Base-by-base conservation (phyloP, 2,113 vertebrate genomes). In the Hyperopisus bebe region DNA sequence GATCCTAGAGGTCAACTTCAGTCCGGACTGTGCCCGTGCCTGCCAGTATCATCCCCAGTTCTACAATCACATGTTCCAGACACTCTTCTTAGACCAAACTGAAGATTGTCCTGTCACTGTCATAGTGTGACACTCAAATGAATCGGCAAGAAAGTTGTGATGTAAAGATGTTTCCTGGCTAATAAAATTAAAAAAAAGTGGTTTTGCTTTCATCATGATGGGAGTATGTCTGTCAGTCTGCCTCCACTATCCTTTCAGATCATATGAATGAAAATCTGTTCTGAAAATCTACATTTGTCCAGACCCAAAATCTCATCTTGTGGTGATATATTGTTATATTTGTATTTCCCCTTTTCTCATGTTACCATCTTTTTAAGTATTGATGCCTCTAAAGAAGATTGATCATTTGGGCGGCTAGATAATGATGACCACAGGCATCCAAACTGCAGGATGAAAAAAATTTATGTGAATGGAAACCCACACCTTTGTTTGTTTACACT, bases 1-100 rank as follows among this genome's bases (percentile, higher is more conserved):
- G 94, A 97, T 99, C 91, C 93, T 99, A 82, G 98, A 99, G 94
- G 95, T 99, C 74, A 99, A 99, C 92, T 99, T 98, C 88, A 97
- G 97, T 91, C 98, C 98, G 0, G 98, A 99, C 94, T 99, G 98
- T 0, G 94, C 96, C 8, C 94, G 98, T n/a, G 98, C 98, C 92
- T 99, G 98, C 95, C 93, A 93, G 51, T 99, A 98, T 94, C 98
- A 99, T 92, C 98, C 98, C 0, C 92, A 91, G 47, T 99, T 99
- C 95, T 99, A 99, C 93, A 96, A 99, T 7, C 97, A 99, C 74
- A 92, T 99, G 94, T 99, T 98, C 93, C 97, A 97, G 95, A 97
- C 97, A 0, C 94, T 99, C 0, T 97, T 97, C 92, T 94, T 99
- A 93, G 98, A 99, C 87, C 94, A 98, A 91, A 90, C 95, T 0